A percentile compares a stretch with the other conserved stretches of the same genome.
These are phyloP conservation scores for Pammene aurita DNA, from an alignment of 2,888 invertebrate species.

Conservation along the genomic window DNA sequence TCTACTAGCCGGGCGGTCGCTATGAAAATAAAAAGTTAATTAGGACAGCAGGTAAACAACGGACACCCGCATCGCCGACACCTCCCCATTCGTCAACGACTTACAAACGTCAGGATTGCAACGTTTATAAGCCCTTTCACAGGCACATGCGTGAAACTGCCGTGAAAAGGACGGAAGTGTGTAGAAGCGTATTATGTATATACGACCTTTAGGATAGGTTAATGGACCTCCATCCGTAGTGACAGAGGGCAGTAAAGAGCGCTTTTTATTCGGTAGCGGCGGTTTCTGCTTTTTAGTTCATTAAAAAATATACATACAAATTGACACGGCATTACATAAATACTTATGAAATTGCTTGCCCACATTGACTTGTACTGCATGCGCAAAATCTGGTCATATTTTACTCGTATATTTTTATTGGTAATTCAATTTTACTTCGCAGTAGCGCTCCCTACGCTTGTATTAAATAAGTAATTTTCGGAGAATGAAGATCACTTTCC, in stretches of 20 bases:
- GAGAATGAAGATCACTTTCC: neutral
- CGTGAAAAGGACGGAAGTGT: conserved; percentile 18
- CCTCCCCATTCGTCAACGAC: neutral
- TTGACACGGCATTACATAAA: conserved; percentile 13
- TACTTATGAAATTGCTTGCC: conserved; percentile 3
- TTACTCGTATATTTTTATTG: neutral
- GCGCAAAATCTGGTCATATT: conserved; percentile 3
- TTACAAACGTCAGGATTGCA: neutral
- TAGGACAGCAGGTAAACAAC: conserved; percentile 64
- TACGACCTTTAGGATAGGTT: neutral
- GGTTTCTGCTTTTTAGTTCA: conserved; percentile 14
- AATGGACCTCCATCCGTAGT: conserved; percentile 44
- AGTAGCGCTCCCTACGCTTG: neutral
- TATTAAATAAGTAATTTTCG: conserved; percentile 6
- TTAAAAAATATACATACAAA: conserved; percentile 20
- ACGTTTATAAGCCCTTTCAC: conserved; percentile 13
- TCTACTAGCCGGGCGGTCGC: conserved; percentile 22
- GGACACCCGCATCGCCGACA: conserved; percentile 65
- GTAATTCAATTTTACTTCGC: neutral
- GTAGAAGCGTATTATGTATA: neutral
- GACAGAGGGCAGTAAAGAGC: conserved; percentile 22
- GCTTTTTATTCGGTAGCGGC: conserved; percentile 17
- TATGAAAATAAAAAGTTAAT: conserved; percentile 66
- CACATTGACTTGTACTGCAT: neutral
- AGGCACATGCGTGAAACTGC: neutral